phyloP scores from a whole-genome alignment of 2,888 invertebrate species.

The Hirtodrosophila trivittata region DNA sequence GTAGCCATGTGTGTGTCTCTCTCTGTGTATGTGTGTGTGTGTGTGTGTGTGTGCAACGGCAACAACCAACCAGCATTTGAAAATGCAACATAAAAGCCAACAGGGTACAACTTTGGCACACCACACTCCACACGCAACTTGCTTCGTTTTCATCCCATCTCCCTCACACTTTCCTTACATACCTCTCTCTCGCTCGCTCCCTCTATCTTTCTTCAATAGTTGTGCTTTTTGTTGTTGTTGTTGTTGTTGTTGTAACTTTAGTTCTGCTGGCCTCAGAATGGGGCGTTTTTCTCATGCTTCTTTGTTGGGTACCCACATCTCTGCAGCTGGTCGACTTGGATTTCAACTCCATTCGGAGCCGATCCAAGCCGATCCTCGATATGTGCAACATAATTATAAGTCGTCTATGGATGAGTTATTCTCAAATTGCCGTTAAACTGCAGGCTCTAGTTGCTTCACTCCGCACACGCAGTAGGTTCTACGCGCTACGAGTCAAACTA shows the following conservation, averaged over 20 bases:
- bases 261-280: constrained; percentile 58
- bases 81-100: constrained; percentile 76
- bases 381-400: constrained; percentile 64
- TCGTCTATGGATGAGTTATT: constrained; percentile 61
- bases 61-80: constrained; percentile 74
- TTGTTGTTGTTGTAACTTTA: constrained; percentile 29
- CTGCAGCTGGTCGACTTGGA: constrained; percentile 51
- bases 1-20: constrained; percentile 2
- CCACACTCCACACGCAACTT: constrained; percentile 67
- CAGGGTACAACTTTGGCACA: constrained; percentile 65
- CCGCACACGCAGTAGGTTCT: too few species aligned
- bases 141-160: constrained; percentile 32
- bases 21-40: constrained; percentile 9
- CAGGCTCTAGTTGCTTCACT: not conserved
- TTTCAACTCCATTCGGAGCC: constrained; percentile 31
- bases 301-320: constrained; percentile 62
- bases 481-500: too few species aligned
- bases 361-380: constrained; percentile 20
- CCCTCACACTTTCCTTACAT: constrained; percentile 20
- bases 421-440: constrained; percentile 64
- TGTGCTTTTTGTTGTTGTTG: constrained; percentile 27
- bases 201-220: constrained; percentile 35
- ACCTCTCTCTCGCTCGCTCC: not conserved
- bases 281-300: constrained; percentile 71
- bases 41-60: constrained; percentile 52